Conservation (phyloP, 2,113 vertebrate species). For the Andinoacara biseriatus region DNA sequence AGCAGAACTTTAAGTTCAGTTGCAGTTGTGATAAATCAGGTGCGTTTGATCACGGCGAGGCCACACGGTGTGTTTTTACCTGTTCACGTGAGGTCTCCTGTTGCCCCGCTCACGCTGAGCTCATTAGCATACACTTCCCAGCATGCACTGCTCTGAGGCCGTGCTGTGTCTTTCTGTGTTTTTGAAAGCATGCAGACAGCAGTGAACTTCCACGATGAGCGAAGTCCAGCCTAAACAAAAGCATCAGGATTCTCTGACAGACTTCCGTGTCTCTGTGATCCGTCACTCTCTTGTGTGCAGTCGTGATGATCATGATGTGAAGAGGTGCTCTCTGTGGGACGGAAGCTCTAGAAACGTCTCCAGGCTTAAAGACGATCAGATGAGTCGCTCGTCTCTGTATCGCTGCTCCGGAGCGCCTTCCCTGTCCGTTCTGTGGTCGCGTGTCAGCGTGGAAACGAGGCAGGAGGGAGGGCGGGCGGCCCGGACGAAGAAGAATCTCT, state of each 20-base stretch:
- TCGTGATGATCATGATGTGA: neutral
- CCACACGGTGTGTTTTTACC: no score
- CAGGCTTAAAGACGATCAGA: accelerated
- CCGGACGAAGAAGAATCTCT: conserved; percentile 19
- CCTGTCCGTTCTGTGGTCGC: conserved; percentile 22
- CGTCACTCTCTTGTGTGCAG: neutral
- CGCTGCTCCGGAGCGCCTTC: neutral
- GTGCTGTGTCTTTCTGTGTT: neutral
- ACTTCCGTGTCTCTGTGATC: neutral
- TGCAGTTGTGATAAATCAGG: neutral
- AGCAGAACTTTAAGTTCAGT: neutral
- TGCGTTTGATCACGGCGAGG: no score
- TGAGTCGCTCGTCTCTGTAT: neutral
- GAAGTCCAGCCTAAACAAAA: neutral
- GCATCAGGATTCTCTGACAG: neutral
- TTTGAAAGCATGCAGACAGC: neutral
- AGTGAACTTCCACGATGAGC: no score
- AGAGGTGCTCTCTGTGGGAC: neutral
- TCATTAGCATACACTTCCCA: neutral
- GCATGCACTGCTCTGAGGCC: neutral
- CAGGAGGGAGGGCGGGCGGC: neutral
- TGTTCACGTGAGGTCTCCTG: neutral
- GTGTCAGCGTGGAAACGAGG: conserved; percentile 48
- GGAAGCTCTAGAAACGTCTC: no score
- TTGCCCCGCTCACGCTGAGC: neutral